A percentile compares a stretch with the other conserved stretches of the same genome.
phyloP scores from a whole-genome alignment of 2,888 invertebrate species.

The Drosophila mayaguana region DNA sequence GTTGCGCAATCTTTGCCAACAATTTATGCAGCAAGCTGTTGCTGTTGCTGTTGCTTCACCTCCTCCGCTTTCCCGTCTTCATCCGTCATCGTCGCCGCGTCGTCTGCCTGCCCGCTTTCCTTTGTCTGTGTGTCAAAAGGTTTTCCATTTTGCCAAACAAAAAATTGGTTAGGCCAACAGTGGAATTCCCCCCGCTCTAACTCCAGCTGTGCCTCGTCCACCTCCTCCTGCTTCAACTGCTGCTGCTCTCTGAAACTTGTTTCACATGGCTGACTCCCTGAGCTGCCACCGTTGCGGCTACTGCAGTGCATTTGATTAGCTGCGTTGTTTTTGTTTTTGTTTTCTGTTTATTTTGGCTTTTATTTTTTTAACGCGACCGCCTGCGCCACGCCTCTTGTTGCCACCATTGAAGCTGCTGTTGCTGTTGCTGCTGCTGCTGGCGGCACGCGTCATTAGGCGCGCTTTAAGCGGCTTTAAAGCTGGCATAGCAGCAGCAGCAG shows the following conservation, averaged over 20 bases:
- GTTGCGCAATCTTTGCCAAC: constrained; percentile 62
- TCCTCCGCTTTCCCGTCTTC: constrained; percentile 10
- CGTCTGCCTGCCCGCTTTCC: constrained; percentile 59
- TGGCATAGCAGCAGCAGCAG: constrained; percentile 32
- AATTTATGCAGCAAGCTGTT: constrained; percentile 76
- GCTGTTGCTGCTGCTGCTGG: constrained; percentile 35
- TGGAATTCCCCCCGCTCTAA: constrained; percentile 38
- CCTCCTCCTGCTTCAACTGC: neutral
- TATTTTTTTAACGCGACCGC: constrained; percentile 43
- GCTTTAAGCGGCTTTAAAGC: constrained; percentile 72
- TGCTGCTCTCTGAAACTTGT: constrained; percentile 61
- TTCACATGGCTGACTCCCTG: constrained; percentile 67
- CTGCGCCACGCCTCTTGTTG: constrained; percentile 54
- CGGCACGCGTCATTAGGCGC: constrained; percentile 79
- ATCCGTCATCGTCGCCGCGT: constrained; percentile 8
- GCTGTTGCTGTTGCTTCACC: constrained; percentile 36
- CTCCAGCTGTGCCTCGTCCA: constrained; percentile 14
- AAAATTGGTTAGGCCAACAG: constrained; percentile 55
- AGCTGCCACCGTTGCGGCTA: constrained; percentile 45
- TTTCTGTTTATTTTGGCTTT: constrained; percentile 19
- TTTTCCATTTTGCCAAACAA: constrained; percentile 69
- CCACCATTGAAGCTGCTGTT: constrained; percentile 25
- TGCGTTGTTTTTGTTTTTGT: constrained; percentile 25
- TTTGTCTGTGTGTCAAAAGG: constrained; percentile 75
- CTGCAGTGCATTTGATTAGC: constrained; percentile 64